Percentiles rank a stretch among this genome's conserved stretches.
These are phyloP conservation scores for Stenolophus ochropezus DNA, from an alignment of 2,888 invertebrate genomes.

Conservation along the genomic window DNA sequence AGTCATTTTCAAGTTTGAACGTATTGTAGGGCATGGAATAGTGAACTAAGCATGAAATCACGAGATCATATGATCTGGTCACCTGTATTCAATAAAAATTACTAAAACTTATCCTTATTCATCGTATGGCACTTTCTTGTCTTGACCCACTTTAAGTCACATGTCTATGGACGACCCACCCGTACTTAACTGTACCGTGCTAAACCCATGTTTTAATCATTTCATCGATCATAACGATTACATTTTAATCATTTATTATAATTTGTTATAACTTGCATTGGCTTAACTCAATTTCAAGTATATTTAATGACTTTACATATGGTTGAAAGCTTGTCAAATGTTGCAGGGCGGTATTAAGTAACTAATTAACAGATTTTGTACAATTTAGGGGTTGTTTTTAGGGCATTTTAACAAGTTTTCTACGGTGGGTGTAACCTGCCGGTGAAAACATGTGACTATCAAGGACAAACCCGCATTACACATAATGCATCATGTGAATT, in stretches of 20 bases:
- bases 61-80: conserved; percentile 25
- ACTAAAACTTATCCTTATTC: conserved; percentile 39
- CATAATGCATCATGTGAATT: conserved; percentile 55
- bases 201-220: conserved; percentile 35
- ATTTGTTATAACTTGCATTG: conserved; percentile 6
- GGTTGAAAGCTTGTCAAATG: not conserved
- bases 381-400: conserved; percentile 36
- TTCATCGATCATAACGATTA: conserved; percentile 9
- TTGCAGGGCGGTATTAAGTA: not conserved
- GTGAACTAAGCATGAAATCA: not conserved
- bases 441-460: conserved; percentile 70
- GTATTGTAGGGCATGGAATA: not conserved
- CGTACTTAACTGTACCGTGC: conserved; percentile 61
- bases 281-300: not conserved
- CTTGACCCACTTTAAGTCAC: conserved; percentile 72
- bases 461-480: conserved; percentile 65
- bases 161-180: conserved; percentile 71
- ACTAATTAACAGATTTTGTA: not conserved
- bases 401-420: conserved; percentile 10
- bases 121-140: conserved; percentile 60
- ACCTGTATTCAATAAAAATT: conserved; percentile 4
- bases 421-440: conserved; percentile 68
- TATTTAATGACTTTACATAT: not conserved
- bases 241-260: not conserved
- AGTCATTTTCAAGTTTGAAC: conserved; percentile 12